A percentile compares a stretch with the other conserved stretches of the same genome.
phyloP scores from a whole-genome alignment of 2,888 invertebrate genomes.

The Cinara cedri region DNA sequence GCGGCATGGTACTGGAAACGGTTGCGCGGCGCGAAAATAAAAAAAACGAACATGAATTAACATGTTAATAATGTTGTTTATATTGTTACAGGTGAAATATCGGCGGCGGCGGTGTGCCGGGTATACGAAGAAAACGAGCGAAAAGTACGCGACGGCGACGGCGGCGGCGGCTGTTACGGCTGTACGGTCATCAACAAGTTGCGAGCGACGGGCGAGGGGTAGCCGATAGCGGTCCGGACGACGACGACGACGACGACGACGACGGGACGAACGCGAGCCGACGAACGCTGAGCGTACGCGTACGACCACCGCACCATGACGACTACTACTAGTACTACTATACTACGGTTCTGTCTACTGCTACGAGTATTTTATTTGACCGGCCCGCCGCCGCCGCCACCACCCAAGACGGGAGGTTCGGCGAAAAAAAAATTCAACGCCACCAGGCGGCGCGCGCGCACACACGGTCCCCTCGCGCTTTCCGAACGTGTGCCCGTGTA shows the following conservation, averaged over 20 bases:
- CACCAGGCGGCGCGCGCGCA: constrained; percentile 48
- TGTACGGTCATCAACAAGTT: constrained; percentile 52
- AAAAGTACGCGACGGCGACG: background rate
- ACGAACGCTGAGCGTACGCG: constrained; percentile 48
- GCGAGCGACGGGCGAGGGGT: constrained; percentile 22
- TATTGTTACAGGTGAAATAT: background rate
- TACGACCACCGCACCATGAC: constrained; percentile 55
- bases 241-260: background rate
- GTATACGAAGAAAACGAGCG: constrained; percentile 7
- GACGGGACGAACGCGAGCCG: constrained; percentile 20
- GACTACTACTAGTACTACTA: constrained; percentile 38
- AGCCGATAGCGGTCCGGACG: constrained; percentile 2
- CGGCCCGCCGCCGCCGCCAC: constrained; percentile 20
- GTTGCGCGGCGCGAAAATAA: background rate
- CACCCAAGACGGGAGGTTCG: background rate
- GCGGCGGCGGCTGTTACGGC: background rate
- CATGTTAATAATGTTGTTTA: background rate
- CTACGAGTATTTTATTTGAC: constrained; percentile 44
- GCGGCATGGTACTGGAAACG: background rate
- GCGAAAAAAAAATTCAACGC: constrained; percentile 21
- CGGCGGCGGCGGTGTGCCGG: background rate
- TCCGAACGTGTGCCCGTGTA: background rate
- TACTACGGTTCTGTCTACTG: background rate
- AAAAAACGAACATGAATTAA: background rate
- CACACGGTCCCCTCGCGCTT: background rate